Conservation (phyloP, 2,888 invertebrate species). For the Mechanitis messenoides region DNA sequence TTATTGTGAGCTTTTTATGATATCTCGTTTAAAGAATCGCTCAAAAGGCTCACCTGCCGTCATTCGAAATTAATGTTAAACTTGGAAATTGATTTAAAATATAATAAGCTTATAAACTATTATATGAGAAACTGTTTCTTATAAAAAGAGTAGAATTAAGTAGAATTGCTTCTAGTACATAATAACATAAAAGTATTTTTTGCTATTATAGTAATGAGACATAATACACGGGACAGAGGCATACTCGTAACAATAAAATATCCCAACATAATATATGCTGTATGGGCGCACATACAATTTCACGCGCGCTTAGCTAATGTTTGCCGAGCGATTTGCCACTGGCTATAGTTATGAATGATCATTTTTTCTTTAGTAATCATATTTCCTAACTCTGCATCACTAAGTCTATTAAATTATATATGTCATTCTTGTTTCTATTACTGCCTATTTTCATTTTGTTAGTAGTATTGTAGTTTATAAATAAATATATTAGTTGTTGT, state of each 20-base stretch:
- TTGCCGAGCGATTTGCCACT: slow-evolving; percentile 65
- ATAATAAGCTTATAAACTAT: background rate
- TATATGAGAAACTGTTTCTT: no score
- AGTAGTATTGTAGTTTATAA: no score
- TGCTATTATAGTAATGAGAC: slow-evolving; percentile 3
- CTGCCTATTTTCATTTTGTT: no score
- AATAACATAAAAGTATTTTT: background rate
- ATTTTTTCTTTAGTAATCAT: slow-evolving; percentile 29
- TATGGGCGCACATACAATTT: slow-evolving; percentile 61
- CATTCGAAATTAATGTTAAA: background rate
- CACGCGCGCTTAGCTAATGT: slow-evolving; percentile 67
- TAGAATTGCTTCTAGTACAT: no score
- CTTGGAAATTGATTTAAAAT: background rate
- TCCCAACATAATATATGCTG: slow-evolving; percentile 50
- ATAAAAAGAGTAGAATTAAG: no score
- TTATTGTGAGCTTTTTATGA: slow-evolving; percentile 29
- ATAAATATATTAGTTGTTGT: no score
- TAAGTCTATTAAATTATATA: background rate
- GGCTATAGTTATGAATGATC: slow-evolving; percentile 36
- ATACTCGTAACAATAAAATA: slow-evolving; percentile 26
- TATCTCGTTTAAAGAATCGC: slow-evolving; percentile 23
- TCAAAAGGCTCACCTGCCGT: slow-evolving; percentile 1
- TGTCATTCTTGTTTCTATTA: background rate
- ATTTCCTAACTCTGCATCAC: background rate
- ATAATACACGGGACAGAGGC: slow-evolving; percentile 13